A percentile compares a stretch with the other conserved stretches of the same genome.
Conservation (phyloP, 2,888 invertebrate species). For the Ophion costatus region DNA sequence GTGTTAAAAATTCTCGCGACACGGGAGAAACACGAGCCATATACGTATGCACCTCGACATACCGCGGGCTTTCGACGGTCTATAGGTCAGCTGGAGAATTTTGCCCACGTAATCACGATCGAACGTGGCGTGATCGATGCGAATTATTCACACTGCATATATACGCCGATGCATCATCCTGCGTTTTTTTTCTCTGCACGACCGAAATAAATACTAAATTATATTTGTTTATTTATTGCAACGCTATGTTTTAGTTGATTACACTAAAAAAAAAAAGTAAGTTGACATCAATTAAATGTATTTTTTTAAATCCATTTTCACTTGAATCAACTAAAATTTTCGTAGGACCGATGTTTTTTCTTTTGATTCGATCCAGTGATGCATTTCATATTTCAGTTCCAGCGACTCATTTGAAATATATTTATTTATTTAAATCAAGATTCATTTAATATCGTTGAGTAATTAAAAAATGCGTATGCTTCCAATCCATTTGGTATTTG, state of each 20-base stretch:
- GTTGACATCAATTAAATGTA: too few relatives aligned
- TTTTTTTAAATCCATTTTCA: too few relatives aligned
- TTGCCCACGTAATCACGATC: conserved; percentile 40
- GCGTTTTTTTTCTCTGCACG: too few relatives aligned
- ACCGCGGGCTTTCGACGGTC: conserved; percentile 54
- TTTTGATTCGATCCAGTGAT: neutral
- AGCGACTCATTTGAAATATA: neutral
- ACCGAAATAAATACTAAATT: too few relatives aligned
- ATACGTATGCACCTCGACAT: conserved; percentile 15
- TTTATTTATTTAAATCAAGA: too few relatives aligned
- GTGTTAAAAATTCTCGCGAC: conserved; percentile 29
- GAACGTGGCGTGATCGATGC: conserved; percentile 52
- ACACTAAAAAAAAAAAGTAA: too few relatives aligned
- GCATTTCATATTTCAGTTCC: neutral
- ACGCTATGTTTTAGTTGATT: too few relatives aligned
- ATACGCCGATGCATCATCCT: neutral
- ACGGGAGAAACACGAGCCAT: conserved; percentile 48
- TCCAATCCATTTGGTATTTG: too few relatives aligned
- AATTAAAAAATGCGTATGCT: too few relatives aligned
- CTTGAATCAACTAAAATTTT: neutral
- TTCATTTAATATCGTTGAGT: too few relatives aligned
- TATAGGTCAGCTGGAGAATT: conserved; percentile 61
- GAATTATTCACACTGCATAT: conserved; percentile 43
- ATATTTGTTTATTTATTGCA: too few relatives aligned
- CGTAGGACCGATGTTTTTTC: neutral